Base-by-base conservation (phyloP, 2,888 invertebrate species). In the Busseola fusca region DNA sequence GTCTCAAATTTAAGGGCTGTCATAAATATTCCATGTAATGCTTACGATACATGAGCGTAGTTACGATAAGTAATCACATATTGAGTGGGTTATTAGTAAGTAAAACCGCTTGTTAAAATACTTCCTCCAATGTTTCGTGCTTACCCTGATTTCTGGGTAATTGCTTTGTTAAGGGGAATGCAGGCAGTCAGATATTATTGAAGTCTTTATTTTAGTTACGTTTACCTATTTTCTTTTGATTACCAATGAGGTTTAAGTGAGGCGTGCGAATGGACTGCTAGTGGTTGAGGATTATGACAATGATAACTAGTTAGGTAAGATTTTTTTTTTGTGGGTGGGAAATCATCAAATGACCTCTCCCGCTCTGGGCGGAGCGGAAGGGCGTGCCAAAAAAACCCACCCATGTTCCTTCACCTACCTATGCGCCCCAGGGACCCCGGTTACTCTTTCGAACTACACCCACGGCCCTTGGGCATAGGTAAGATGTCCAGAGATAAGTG, bases 31-130 rank as follows among this genome's bases (percentile, higher is more conserved):
- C 6, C 25, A 27, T 30, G 69, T 64, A 76, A 72, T 66, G 57
- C 54, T 21, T 58, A 50, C 69, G 59, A 64, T 62, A 81, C 27
- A 58, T 58, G 57, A 72, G 57, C 14, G 68, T 60, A 69, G 68
- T 77, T 76, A 69, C 71, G 78, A 78, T 78, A 84, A 78, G 71
- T 86, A 87, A 88, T 87, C 86, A 85, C 78, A 74, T 14, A 71
- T 65, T 82, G 84, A 87, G 80, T 84, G 79, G 80, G 70, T 83
- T 84, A 87, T 88, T 88, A 84, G 84, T 85, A 81, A 83, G 82
- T 83, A 83, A 84, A 80, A 81, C 83, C 68, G 83, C 82, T 87
- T 82, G 83, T 87, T 89, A 85, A 87, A 84, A 85, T 87, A 82
- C 86, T 87, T 87, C 84, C 86, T 82, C 62, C 76, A 75, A 75